A percentile compares a stretch with the other conserved stretches of the same genome.
Conservation (phyloP, 2,888 invertebrate species). For the Lumbricus terrestris region DNA sequence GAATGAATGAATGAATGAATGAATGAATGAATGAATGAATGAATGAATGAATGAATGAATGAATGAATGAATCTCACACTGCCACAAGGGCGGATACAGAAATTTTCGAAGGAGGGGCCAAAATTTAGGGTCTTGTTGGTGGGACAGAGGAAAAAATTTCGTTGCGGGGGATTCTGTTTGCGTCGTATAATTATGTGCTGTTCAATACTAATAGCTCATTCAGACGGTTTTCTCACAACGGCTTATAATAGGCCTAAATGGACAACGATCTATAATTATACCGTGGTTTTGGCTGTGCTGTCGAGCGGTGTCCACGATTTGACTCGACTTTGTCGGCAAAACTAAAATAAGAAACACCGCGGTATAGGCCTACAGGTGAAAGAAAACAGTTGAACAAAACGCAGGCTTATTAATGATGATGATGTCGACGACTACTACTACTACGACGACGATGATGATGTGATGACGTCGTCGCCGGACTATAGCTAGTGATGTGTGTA, state of each 20-base stretch:
- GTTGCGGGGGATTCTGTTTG: no score
- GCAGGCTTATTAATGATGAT: not conserved
- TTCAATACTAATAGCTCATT: no score
- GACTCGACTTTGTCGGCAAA: constrained; percentile 14
- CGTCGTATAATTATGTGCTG: no score
- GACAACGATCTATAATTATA: not conserved
- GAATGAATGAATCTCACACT: no score
- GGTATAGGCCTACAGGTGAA: not conserved
- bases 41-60: no score
- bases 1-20: no score
- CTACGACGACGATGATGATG: not conserved
- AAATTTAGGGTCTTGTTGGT: no score
- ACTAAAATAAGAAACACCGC: not conserved
- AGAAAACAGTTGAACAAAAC: not conserved
- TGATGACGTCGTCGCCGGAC: not conserved
- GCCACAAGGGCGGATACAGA: no score
- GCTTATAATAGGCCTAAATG: not conserved
- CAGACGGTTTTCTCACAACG: not conserved
- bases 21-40: no score
- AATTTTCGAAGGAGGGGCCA: no score
- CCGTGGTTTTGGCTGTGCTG: not conserved
- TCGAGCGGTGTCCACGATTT: not conserved
- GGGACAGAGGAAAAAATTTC: no score
- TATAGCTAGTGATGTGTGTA: not conserved
- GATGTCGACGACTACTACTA: not conserved